These are phyloP conservation scores for Rotaria sp. DNA, from an alignment of 2,888 invertebrate genomes.

Conservation along the genomic window DNA sequence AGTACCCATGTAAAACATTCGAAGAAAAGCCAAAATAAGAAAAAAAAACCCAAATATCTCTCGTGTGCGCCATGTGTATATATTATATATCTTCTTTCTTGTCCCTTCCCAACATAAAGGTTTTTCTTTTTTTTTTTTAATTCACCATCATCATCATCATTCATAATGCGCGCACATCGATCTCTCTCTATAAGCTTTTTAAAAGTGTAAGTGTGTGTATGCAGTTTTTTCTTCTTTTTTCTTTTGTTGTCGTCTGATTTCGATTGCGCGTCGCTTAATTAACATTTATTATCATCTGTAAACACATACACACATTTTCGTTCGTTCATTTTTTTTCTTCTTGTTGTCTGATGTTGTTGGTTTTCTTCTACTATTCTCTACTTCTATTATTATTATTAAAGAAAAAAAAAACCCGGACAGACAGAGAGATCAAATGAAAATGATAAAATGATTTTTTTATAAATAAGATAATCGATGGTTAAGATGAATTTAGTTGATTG, in stretches of 20 bases:
- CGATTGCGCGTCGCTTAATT: not conserved
- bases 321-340: not conserved
- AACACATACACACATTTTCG: not conserved
- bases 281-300: not conserved
- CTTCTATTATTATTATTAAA: not conserved
- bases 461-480: too few relatives aligned
- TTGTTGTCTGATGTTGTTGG: not conserved
- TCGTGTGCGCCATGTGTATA: slow-evolving; percentile 24
- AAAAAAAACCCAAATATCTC: not conserved
- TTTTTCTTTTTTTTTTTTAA: not conserved
- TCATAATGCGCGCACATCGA: not conserved
- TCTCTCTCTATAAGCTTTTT: not conserved
- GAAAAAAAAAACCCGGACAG: not conserved
- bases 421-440: slow-evolving; percentile 8
- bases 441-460: not conserved
- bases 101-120: not conserved
- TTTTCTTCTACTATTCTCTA: not conserved
- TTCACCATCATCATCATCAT: not conserved
- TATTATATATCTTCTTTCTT: slow-evolving; percentile 7
- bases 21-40: too few relatives aligned
- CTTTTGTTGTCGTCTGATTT: not conserved
- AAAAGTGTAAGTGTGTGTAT: slow-evolving; percentile 7
- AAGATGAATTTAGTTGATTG: too few relatives aligned
- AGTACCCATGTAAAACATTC: not conserved
- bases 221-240: not conserved